Base-by-base conservation (phyloP, 2,888 invertebrate genomes). In the Lacanobia oleracea region DNA sequence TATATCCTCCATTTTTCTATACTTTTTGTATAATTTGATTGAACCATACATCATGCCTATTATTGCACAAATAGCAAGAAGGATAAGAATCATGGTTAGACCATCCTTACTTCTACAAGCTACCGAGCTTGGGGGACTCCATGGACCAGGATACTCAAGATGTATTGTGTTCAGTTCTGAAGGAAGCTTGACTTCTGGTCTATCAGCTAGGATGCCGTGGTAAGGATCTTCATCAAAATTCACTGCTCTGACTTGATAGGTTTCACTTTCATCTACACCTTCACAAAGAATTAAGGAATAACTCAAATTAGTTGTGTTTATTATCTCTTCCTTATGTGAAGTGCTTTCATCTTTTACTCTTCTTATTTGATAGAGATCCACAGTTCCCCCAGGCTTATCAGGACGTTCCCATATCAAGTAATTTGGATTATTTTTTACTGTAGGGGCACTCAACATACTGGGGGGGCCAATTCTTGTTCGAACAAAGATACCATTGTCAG, bases 1-100 rank as follows among this genome's bases (percentile, higher is more conserved):
- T 37, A 98, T 97, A 83, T 97, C 97, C 87, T 96, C 96, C 97
- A 97, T 97, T 84, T 95, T 96, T 86, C 96, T 96, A 85, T 96
- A 97, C 77, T 96, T 96, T 72, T 95, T 93, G 92, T 97, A 97
- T 40, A 96, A 87, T 88, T 97, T 97, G 81, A 90, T 93, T 9
- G 92, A 91, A 12, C 90, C 92, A 81, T 93, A 95, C 72, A 89
- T 91, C 21, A 92, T 72, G 18, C 89, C 93, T 53, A 93, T 88
- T 27, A 94, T 71, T 18, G 87, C 86, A 86, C 94, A 90, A 69
- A 95, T 82, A 54, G 89, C 88, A 86, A 94, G 87, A 53, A 95
- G 87, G 67, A 94, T 93, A 43, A 93, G 87, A 60, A 89, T 89
- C 89, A 94, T 91, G 12, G 92, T 90, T 37, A 93, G 71, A n/a